Base-by-base conservation (phyloP, 2,113 vertebrate genomes). In the Glaucidium brasilianum region DNA sequence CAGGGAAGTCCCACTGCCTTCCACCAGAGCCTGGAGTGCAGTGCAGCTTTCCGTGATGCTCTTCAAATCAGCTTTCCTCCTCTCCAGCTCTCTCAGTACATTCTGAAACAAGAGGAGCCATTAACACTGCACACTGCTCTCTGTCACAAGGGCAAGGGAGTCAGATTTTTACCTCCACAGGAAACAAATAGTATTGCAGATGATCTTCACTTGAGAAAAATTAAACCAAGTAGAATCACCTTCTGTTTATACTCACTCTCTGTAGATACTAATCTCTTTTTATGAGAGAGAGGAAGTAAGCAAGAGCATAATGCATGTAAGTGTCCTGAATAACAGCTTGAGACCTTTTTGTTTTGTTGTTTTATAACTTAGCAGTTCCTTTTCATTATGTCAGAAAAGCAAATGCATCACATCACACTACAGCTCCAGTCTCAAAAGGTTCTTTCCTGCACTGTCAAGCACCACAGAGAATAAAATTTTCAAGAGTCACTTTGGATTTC, bases 61-160 rank as follows among this genome's bases (percentile, higher is more conserved):
- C 50, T 98, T 98, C 91, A 99, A 94, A 76, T 99, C 99, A 26
- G 23, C 92, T 95, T 99, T 99, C 92, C 97, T 99, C 82, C 97
- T 98, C 94, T 99, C 99, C 6, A 99, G 98, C 88, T 99, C 99
- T 95, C 99, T 99, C 93, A 99, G 97, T 79, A 99, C 96, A 80
- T 97, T 99, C 99, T 99, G 97, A 90, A 97, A 97, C 47, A 95
- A 95, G 47, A 96, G 25, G 12, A 87, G 23, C 34, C 56, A 75
- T 94, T 88, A 94, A 76, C 43, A 68, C 7, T 27, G 17, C 67
- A 76, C 30, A 56, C 6, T 43, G 30, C 25, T 49, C 39, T 69
- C 30, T 69, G 68, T 67, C 47, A 62, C 25, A 64, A 77, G 15
- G 9, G 10, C 39, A 71, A 35, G 3, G 3, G 11, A 67, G 11